Conservation (phyloP, 2,113 vertebrate genomes). For the Gila orcuttii region DNA sequence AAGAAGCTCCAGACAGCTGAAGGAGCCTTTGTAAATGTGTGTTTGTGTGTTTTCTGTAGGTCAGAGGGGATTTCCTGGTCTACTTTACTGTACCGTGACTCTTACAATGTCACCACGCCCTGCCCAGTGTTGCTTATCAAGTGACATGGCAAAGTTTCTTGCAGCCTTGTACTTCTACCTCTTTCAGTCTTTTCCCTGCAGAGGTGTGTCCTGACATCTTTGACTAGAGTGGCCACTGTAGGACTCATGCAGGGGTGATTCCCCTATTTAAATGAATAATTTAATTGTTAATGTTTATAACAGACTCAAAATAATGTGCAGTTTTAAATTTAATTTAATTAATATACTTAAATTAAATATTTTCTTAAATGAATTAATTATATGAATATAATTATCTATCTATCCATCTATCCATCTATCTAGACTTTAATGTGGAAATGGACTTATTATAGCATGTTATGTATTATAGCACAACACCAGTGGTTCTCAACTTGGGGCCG, state of each 20-base stretch:
- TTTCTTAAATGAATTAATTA: too few relatives aligned
- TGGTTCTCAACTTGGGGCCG: too few relatives aligned
- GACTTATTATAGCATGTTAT: too few relatives aligned
- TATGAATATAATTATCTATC: too few relatives aligned
- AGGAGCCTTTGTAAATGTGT: constrained; percentile 42
- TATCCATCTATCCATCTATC: too few relatives aligned
- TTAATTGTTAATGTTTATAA: background rate
- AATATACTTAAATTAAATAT: too few relatives aligned
- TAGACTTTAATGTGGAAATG: too few relatives aligned
- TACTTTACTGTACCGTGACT: constrained; percentile 46
- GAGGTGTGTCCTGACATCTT: constrained; percentile 8
- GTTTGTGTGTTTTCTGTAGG: constrained; percentile 60
- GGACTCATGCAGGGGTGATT: background rate
- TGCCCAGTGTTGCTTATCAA: constrained; percentile 52
- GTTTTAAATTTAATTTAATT: background rate
- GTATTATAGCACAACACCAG: too few relatives aligned
- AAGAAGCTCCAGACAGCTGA: constrained; percentile 5
- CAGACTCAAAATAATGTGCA: background rate
- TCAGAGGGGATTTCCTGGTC: constrained; percentile 65
- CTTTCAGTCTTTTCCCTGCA: background rate
- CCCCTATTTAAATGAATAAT: background rate
- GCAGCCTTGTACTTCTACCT: constrained; percentile 14
- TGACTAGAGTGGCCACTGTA: background rate
- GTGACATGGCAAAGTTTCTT: constrained; percentile 48
- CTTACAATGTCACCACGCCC: constrained; percentile 38